Evolutionary conservation across 2,888 invertebrate species (phyloP), one percentile per base, ranked within the genome.

Genomic region (Leuctra nigra): DNA sequence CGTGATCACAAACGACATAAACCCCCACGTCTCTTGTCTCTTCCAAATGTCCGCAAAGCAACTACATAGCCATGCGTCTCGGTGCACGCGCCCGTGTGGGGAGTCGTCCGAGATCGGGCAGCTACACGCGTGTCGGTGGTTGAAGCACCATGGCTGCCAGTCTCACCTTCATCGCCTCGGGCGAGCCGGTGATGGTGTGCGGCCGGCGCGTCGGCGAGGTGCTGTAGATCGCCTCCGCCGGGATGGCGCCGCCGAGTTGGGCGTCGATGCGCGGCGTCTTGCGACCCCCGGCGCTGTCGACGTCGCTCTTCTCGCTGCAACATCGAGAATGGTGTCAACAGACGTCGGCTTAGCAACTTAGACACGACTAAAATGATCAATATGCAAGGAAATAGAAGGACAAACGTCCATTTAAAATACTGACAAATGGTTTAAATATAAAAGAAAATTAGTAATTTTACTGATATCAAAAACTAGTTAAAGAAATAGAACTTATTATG

Each of bases 101-200:
- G n/a, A n/a, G n/a, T n/a, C n/a, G n/a, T n/a, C n/a, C n/a, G n/a
- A n/a, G n/a, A n/a, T n/a, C n/a, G n/a, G n/a, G n/a, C n/a, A n/a
- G 57, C 78, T 78, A 82, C 73, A 86, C 88, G 78, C 87, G 86
- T 77, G 89, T 90, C 73, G 91, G 90, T 68, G 90, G 87, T 78
- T 90, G 90, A 75, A 90, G 80, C 76, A 90, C 87, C 79, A 88
- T 87, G 72, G 91, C 88, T 70, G 90, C 90, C 74, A 89, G 85
- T 76, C 90, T 88, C 78, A 91, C 88, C 84, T 89, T 88, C 81
- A 87, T 85, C 75, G 85, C 86, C 77, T 80, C 90, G 69, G 83
- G 89, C 71, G 82, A 82, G 71, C 73, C 77, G 69, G 67, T 67
- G 62, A 72, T 73, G 44, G 61, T 60, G 54, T 59, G 61, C 35